phyloP scores from a whole-genome alignment of 2,113 vertebrate genomes.

The Xiphorhynchus elegans region DNA sequence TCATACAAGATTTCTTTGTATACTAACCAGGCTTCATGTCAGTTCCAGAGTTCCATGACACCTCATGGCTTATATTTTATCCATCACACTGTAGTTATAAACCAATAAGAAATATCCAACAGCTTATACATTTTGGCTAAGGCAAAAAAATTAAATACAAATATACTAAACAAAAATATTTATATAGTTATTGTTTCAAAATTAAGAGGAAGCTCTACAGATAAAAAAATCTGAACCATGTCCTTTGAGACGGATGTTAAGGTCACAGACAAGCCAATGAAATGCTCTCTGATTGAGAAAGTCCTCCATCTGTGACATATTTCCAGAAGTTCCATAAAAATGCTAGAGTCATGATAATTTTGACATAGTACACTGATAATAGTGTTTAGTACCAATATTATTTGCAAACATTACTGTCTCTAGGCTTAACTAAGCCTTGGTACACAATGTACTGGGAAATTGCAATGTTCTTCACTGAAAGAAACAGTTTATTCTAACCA shows the following conservation, averaged over 20 bases:
- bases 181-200: neutral
- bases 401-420: neutral
- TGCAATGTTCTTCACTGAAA: neutral
- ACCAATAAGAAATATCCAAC: neutral
- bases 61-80: neutral
- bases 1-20: neutral
- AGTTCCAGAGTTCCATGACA: neutral
- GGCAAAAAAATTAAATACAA: neutral
- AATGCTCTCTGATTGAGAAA: neutral
- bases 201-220: neutral
- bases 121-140: neutral
- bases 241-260: neutral
- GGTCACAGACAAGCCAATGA: neutral
- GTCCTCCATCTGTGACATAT: neutral
- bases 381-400: neutral
- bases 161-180: neutral
- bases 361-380: neutral
- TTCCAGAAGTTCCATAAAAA: neutral
- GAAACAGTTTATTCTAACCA: neutral
- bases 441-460: neutral
- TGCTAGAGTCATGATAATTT: neutral
- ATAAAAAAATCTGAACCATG: neutral
- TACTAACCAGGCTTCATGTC: neutral
- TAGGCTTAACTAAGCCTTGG: neutral
- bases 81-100: neutral